Percentiles rank a stretch among this genome's conserved stretches.
phyloP scores from a whole-genome alignment of 2,797 vertebrate species.

The Thripadectes ignobilis region DNA sequence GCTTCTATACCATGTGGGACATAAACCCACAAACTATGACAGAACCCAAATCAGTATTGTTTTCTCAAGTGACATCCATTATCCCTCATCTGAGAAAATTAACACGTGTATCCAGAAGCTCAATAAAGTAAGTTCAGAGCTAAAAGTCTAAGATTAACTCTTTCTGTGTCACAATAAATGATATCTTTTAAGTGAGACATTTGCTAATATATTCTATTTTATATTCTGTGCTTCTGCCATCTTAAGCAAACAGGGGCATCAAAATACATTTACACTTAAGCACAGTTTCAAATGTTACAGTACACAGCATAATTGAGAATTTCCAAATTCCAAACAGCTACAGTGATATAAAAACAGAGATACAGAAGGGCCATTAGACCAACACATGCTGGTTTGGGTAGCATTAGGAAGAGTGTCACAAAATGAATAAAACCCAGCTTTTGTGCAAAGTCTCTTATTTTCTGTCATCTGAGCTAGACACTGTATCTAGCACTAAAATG shows the following conservation, averaged over 20 bases:
- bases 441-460: conserved; percentile 39
- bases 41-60: conserved; percentile 67
- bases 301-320: not conserved
- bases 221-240: conserved; percentile 1
- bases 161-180: not conserved
- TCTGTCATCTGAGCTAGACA: conserved; percentile 26
- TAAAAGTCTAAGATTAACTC: conserved; percentile 54
- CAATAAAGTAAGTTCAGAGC: conserved; percentile 59
- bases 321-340: conserved; percentile 37
- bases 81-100: conserved; percentile 69
- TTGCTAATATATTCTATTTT: not conserved
- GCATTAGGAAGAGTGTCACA: conserved; percentile 19
- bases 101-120: conserved; percentile 62
- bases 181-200: not conserved
- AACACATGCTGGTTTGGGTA: conserved; percentile 40
- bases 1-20: conserved; percentile 58
- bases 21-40: conserved; percentile 67
- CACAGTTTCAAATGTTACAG: not conserved
- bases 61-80: conserved; percentile 68
- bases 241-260: conserved; percentile 1
- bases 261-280: not conserved
- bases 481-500: conserved; percentile 25
- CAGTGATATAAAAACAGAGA: not conserved
- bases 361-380: conserved; percentile 16
- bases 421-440: conserved; percentile 38